phyloP scores from a whole-genome alignment of 2,113 vertebrate genomes.

The Lycaon pictus region DNA sequence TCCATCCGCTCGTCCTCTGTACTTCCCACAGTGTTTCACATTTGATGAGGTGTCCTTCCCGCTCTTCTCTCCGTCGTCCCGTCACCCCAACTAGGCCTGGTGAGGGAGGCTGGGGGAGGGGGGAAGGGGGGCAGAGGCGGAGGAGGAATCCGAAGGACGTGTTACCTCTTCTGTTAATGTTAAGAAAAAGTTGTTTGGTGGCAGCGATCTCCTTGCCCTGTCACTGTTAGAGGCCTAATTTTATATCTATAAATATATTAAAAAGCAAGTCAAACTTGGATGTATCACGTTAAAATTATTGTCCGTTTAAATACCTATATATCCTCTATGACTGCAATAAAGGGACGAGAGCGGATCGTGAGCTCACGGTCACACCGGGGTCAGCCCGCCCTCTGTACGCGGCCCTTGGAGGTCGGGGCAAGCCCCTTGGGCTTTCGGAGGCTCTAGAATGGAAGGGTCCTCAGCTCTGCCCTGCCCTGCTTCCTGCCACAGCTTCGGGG shows the following conservation, averaged over 20 bases:
- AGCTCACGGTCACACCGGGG: not conserved
- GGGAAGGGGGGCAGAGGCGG: not conserved
- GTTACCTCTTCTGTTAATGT: conserved; percentile 77
- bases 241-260: conserved; percentile 87
- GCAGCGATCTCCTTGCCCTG: conserved; percentile 71
- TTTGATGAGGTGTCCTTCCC: conserved; percentile 70
- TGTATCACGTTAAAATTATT: conserved; percentile 87
- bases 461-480: not conserved
- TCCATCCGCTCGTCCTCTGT: conserved; percentile 48
- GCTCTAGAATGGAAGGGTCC: not conserved
- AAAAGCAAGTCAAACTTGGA: conserved; percentile 86
- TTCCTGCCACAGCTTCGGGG: not conserved
- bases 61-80: conserved; percentile 32
- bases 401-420: not conserved
- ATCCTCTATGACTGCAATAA: conserved; percentile 87
- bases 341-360: conserved; percentile 72
- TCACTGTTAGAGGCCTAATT: conserved; percentile 88
- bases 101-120: not conserved
- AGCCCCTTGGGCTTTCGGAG: not conserved
- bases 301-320: conserved; percentile 86
- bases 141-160: conserved; percentile 68
- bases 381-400: not conserved
- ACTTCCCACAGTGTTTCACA: conserved; percentile 83
- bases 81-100: conserved; percentile 6
- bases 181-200: conserved; percentile 73